Evolutionary conservation across 2,888 invertebrate species (phyloP), one percentile per base, ranked within the genome.

Genomic region (Sisyra terminalis): DNA sequence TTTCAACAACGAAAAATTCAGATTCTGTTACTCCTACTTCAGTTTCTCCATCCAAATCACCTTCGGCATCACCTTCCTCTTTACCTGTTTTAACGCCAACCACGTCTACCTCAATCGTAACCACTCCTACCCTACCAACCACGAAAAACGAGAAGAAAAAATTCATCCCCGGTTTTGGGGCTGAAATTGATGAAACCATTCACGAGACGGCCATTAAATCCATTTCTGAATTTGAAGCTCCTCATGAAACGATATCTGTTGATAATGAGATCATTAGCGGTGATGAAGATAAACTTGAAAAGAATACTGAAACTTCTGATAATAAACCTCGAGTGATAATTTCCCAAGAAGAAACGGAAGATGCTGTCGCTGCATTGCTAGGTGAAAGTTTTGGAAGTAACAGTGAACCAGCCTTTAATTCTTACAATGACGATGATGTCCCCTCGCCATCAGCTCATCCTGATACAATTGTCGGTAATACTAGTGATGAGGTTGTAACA

Each of bases 341-440:
- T 53, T 89, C 88, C 0, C 89, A 89, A 61, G 89, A 89, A 64
- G 89, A 90, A 63, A 90, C 89, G 0, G 89, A 86, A 60, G 88
- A 88, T 58, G 90, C 90, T 0, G 89, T 90, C 0, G 88, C 88
- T 7, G 88, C 89, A 1, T 63, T 90, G 18, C 62, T 90, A 43
- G 87, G 85, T 17, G 88, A 88, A 60, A 86, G 87, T 50, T 87
- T 89, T 55, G 81, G 84, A 2, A 78, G 74, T 11, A 70, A 66
- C 53, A 60, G 59, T 40, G 56, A 64, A 9, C 78, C 76, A 58
- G 64, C 65, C 29, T 43, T 43, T 32, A 70, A 66, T 52, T 68
- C 68, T 51, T 70, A 69, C 48, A 70, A 70, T 53, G 70, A 71
- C 48, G 69, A 70, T 53, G 70, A 71, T 18, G 30, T 43, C 11